Evolutionary conservation across 2,888 invertebrate species (phyloP).

Genomic region (Chesias legatella): DNA sequence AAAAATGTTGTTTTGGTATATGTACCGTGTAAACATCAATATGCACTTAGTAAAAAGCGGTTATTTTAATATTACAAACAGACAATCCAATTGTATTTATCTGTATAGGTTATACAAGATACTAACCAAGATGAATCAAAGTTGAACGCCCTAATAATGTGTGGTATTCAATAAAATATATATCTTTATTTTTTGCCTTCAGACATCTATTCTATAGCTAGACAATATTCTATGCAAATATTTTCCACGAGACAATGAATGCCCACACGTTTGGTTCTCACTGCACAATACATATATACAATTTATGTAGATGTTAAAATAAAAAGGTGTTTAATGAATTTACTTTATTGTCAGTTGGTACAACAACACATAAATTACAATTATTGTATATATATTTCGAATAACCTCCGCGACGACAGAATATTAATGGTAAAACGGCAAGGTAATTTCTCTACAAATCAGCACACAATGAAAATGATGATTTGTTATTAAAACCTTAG

Average conservation of each 20-base stretch:
- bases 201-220: conserved; percentile 30
- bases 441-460: conserved; percentile 44
- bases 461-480: conserved; percentile 49
- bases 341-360: no score
- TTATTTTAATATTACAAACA: no score
- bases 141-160: conserved; percentile 53
- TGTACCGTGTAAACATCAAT: no score
- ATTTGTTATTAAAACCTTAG: conserved; percentile 57
- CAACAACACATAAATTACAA: conserved; percentile 47
- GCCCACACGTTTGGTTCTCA: conserved; percentile 21
- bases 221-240: conserved; percentile 23
- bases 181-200: conserved; percentile 32
- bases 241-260: conserved; percentile 21
- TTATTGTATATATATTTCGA: conserved; percentile 37
- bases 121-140: conserved; percentile 29
- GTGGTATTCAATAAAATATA: conserved; percentile 38
- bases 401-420: conserved; percentile 38
- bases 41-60: no score
- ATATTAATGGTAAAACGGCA: conserved; percentile 41
- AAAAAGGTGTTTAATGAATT: no score
- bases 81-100: no score
- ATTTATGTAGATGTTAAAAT: no score
- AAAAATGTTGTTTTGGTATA: no score
- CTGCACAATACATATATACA: background rate
- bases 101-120: conserved; percentile 17